Conservation (phyloP, 2,113 vertebrate species). For the Lagenorhynchus albirostris region DNA sequence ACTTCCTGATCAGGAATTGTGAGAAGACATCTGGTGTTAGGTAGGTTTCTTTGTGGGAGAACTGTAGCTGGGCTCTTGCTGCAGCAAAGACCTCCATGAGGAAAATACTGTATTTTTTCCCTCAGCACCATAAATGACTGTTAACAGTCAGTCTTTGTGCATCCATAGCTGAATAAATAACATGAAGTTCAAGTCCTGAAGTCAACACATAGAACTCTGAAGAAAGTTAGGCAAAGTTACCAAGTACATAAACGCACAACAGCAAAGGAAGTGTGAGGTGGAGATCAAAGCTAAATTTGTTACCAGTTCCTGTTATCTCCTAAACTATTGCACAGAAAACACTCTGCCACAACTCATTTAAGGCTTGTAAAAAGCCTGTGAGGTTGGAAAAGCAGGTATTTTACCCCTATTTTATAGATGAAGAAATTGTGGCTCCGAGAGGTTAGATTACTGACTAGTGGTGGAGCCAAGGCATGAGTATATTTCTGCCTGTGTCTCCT, state of each 20-base stretch:
- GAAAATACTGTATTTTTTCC: not conserved
- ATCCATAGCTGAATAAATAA: not conserved
- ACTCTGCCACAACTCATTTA: not conserved
- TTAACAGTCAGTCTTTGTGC: not conserved
- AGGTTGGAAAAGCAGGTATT: not conserved
- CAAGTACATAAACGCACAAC: not conserved
- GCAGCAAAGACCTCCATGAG: not conserved
- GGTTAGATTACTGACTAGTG: not conserved
- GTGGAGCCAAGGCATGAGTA: not conserved
- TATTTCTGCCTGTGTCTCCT: not conserved
- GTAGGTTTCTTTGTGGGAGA: not conserved
- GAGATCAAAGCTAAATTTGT: not conserved
- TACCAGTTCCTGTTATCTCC: not conserved
- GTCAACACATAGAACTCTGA: not conserved
- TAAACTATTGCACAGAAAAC: not conserved
- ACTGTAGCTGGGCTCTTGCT: not conserved
- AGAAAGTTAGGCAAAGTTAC: not conserved
- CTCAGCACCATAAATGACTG: not conserved
- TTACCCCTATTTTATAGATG: not conserved
- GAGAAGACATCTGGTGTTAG: not conserved
- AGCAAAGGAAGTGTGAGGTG: not conserved
- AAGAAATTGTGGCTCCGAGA: not conserved
- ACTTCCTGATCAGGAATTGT: conserved; percentile 17
- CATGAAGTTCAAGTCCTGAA: not conserved
- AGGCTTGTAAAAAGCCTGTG: not conserved